Conservation (phyloP, 2,888 invertebrate genomes). For the Reticulitermes lucifugus region DNA sequence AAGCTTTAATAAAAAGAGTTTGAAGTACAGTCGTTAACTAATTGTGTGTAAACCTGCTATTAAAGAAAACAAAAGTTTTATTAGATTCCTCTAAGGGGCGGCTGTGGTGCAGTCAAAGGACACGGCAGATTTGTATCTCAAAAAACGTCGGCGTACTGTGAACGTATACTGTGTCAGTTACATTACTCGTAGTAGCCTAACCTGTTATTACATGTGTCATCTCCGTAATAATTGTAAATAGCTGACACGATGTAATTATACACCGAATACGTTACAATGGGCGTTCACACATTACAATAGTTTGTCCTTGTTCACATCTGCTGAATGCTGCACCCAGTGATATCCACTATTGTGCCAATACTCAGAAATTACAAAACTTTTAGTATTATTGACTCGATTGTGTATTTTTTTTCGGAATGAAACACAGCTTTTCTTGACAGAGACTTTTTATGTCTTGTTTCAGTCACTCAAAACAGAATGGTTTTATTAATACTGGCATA, state of each 20-base stretch:
- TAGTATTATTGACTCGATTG: too few relatives aligned
- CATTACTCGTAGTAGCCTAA: not conserved
- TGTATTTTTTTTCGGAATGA: too few relatives aligned
- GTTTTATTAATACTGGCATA: too few relatives aligned
- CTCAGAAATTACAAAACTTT: too few relatives aligned
- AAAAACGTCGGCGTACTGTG: not conserved
- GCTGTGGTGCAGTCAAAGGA: not conserved
- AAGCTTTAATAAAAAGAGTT: not conserved
- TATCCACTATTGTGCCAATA: too few relatives aligned
- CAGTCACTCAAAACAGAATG: too few relatives aligned
- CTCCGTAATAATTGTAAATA: not conserved
- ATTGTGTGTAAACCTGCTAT: not conserved
- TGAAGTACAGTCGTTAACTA: not conserved
- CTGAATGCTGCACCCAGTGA: not conserved
- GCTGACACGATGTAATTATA: not conserved
- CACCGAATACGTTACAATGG: not conserved
- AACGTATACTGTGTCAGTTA: not conserved
- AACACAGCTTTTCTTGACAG: too few relatives aligned
- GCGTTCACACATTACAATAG: not conserved
- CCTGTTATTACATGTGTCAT: not conserved
- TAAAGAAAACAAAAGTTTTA: not conserved
- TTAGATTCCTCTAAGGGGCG: not conserved
- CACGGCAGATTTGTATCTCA: not conserved
- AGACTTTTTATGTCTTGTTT: too few relatives aligned
- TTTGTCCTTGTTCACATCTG: not conserved